These are phyloP conservation scores for Sinocyclocheilus rhinocerous DNA, from an alignment of 2,113 vertebrate species.

Conservation along the genomic window DNA sequence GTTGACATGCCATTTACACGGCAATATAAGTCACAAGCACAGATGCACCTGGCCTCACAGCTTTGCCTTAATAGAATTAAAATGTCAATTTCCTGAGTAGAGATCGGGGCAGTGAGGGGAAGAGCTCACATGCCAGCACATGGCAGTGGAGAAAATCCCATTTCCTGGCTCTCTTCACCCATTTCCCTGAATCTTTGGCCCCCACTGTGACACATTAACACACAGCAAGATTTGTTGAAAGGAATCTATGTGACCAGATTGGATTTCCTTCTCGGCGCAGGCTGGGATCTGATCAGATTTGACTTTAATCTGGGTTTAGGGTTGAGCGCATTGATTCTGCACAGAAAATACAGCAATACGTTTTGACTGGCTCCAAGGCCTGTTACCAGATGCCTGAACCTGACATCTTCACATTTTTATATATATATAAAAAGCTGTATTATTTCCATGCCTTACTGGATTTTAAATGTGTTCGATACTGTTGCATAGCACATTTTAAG, in stretches of 20 bases:
- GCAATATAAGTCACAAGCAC: slow-evolving; percentile 37
- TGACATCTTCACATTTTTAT: not conserved
- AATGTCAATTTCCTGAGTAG: slow-evolving; percentile 55
- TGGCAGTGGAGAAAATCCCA: slow-evolving; percentile 48
- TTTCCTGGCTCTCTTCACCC: slow-evolving; percentile 46
- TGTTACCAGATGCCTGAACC: not conserved
- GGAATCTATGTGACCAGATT: slow-evolving; percentile 59
- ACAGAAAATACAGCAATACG: slow-evolving; percentile 26
- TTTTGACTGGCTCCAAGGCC: slow-evolving; percentile 19
- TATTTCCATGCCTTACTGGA: not conserved
- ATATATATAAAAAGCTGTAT: not conserved
- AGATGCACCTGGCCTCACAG: slow-evolving; percentile 49
- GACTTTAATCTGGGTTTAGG: slow-evolving; percentile 54
- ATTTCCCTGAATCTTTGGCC: slow-evolving; percentile 38
- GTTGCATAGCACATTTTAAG: not conserved
- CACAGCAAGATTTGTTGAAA: slow-evolving; percentile 48
- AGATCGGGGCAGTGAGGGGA: slow-evolving; percentile 19
- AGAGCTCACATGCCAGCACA: slow-evolving; percentile 27
- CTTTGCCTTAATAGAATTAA: slow-evolving; percentile 60
- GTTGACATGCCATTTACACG: slow-evolving; percentile 56
- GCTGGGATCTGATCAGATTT: slow-evolving; percentile 55
- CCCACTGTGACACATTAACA: slow-evolving; percentile 58
- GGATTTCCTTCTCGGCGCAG: slow-evolving; percentile 53
- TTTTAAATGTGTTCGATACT: not conserved
- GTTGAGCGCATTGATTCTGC: slow-evolving; percentile 39